These are phyloP conservation scores for Nemotelus nigrinus DNA, from an alignment of 2,888 invertebrate genomes.

Conservation along the genomic window DNA sequence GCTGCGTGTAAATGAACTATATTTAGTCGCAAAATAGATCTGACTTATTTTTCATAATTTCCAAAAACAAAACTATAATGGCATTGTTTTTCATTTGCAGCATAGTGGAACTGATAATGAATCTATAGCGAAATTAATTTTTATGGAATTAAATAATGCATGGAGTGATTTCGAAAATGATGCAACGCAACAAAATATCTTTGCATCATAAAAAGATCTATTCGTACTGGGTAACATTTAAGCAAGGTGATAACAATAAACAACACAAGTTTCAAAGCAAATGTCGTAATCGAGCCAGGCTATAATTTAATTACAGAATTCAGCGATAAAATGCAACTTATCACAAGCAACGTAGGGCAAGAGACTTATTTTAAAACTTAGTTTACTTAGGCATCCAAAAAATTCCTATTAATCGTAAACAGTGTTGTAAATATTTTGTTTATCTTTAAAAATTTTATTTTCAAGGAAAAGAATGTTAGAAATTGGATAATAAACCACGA, in stretches of 20 bases:
- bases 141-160: constrained; percentile 98
- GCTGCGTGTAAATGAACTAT: too few species aligned
- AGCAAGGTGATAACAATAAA: neutral
- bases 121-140: constrained; percentile 93
- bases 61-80: too few species aligned
- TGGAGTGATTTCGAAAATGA: constrained; percentile 94
- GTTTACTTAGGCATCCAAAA: constrained; percentile 13
- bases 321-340: constrained; percentile 9
- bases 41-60: too few species aligned
- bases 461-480: too few species aligned
- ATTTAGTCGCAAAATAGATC: too few species aligned
- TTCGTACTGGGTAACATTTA: neutral
- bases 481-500: too few species aligned
- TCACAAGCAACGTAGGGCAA: constrained; percentile 28
- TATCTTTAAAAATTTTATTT: too few species aligned
- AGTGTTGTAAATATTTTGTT: constrained; percentile 36
- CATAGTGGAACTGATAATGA: constrained; percentile 93
- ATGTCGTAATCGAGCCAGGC: neutral
- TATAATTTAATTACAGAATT: neutral
- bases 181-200: constrained; percentile 80
- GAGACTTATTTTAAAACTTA: constrained; percentile 39
- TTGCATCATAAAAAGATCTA: constrained; percentile 61
- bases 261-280: neutral
- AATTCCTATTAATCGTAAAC: constrained; percentile 31
- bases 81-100: constrained; percentile 68